Evolutionary conservation across 2,113 vertebrate species (phyloP).

Genomic region (Thomomys bottae): DNA sequence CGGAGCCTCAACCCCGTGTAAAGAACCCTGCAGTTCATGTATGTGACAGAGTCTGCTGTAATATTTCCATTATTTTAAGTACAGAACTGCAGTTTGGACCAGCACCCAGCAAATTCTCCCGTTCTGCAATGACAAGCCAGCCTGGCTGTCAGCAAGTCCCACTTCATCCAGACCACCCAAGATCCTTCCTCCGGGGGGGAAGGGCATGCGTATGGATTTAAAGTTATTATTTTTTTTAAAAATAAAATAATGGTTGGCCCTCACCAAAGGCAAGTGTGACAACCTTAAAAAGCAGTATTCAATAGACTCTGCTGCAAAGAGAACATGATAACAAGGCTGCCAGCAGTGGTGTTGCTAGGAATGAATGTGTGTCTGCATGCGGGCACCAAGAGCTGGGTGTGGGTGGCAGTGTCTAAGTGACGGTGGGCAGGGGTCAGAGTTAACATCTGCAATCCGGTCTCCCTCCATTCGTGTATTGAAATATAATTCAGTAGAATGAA

Average conservation of each 20-base stretch:
- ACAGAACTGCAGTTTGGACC: not conserved
- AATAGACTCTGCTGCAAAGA: not conserved
- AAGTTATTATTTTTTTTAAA: constrained; percentile 35
- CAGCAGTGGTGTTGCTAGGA: not conserved
- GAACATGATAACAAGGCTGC: not conserved
- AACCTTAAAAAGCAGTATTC: constrained; percentile 16
- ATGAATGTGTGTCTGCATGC: not conserved
- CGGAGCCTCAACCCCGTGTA: not conserved
- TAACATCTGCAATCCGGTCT: constrained; percentile 55
- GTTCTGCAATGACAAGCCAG: not conserved
- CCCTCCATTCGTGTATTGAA: constrained; percentile 59
- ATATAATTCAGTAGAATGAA: constrained; percentile 75
- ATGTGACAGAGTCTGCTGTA: not conserved
- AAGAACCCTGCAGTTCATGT: not conserved
- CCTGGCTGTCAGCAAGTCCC: not conserved
- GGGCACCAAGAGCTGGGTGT: not conserved
- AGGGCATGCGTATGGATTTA: not conserved
- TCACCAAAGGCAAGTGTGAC: constrained; percentile 36
- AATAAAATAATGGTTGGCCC: not conserved
- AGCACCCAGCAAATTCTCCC: not conserved
- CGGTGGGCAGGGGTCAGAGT: constrained; percentile 46
- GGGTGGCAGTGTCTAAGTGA: not conserved
- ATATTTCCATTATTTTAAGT: not conserved
- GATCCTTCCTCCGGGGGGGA: not conserved
- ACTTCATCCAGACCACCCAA: not conserved